These are phyloP conservation scores for Dermochelys coriacea DNA, from an alignment of 2,797 vertebrate species.

Conservation along the genomic window DNA sequence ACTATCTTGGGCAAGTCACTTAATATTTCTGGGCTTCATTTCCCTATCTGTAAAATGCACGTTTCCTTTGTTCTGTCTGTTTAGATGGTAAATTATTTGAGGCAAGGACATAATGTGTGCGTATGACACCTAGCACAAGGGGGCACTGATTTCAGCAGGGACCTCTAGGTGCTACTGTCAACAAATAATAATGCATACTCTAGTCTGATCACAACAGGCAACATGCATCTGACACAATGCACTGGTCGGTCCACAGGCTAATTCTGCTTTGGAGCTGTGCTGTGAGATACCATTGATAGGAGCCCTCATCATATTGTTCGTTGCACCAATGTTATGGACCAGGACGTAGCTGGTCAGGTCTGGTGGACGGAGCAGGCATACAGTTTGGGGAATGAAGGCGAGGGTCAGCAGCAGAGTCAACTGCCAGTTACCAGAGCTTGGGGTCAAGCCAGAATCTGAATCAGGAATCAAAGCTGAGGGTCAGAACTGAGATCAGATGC, in stretches of 20 bases:
- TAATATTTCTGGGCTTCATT: not conserved
- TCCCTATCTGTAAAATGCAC: not conserved
- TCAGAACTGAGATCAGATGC: not conserved
- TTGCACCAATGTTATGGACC: not conserved
- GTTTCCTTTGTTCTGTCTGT: not conserved
- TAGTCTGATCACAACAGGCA: not conserved
- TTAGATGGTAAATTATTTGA: not conserved
- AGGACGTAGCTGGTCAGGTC: not conserved
- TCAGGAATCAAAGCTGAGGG: not conserved
- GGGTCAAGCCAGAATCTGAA: not conserved
- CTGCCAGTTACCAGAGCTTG: not conserved
- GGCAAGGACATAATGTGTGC: not conserved
- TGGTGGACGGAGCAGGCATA: not conserved
- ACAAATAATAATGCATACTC: not conserved
- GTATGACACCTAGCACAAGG: not conserved
- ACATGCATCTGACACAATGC: not conserved
- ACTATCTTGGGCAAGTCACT: not conserved
- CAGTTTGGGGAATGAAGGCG: not conserved
- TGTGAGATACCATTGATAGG: not conserved
- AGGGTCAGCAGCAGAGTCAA: not conserved
- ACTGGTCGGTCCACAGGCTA: not conserved
- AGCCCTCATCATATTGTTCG: not conserved
- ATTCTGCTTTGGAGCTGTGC: not conserved
- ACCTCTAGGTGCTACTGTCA: not conserved
- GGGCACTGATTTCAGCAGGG: not conserved